Percentiles rank a stretch among this genome's conserved stretches.
Conservation (phyloP, 2,113 vertebrate species). For the Mormoops blainvillei region DNA sequence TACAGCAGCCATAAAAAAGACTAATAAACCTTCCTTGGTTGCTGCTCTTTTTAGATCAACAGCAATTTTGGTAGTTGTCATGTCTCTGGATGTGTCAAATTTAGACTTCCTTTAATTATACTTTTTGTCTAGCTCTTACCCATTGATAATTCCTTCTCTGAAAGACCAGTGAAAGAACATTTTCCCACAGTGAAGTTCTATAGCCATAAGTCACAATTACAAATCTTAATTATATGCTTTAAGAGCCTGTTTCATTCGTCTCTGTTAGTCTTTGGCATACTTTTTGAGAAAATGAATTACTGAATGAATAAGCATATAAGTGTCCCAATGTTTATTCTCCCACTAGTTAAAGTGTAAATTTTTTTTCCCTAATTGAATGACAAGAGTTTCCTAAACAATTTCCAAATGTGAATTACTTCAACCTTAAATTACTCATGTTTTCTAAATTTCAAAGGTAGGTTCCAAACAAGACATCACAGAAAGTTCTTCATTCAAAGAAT, state of each 20-base stretch:
- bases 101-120: not conserved
- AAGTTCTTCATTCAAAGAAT: not conserved
- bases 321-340: not conserved
- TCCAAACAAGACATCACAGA: not conserved
- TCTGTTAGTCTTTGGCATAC: not conserved
- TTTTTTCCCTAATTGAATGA: not conserved
- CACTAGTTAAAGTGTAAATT: not conserved
- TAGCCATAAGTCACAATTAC: not conserved
- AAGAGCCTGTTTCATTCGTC: not conserved
- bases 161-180: not conserved
- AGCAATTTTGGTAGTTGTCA: not conserved
- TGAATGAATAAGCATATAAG: not conserved
- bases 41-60: not conserved
- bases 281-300: not conserved
- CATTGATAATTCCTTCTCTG: not conserved
- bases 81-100: not conserved
- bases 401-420: not conserved
- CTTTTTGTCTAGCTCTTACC: not conserved
- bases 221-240: not conserved
- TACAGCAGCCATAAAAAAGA: not conserved
- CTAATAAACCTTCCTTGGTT: not conserved
- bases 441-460: not conserved
- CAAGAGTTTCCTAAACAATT: not conserved
- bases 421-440: not conserved
- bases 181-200: not conserved